phyloP scores from a whole-genome alignment of 2,113 vertebrate genomes.

The Pedionomus torquatus region DNA sequence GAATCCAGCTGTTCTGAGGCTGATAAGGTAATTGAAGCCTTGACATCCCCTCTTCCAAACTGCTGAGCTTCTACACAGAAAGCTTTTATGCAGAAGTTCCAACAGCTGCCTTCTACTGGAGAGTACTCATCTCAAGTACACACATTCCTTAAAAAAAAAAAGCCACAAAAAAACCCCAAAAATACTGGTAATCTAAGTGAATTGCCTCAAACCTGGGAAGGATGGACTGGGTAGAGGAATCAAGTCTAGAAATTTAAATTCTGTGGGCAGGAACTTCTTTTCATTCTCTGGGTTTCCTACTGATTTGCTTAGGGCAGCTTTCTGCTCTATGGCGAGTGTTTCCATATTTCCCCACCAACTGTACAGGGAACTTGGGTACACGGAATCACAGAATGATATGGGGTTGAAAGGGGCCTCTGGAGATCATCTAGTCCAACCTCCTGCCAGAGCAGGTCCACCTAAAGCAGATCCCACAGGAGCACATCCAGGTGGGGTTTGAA shows the following conservation, averaged over 20 bases:
- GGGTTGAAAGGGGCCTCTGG: too few species aligned
- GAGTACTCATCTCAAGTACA: rapidly evolving
- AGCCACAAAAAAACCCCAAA: too few species aligned
- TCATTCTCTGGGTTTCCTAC: not conserved
- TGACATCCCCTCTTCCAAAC: not conserved
- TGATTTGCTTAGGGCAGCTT: not conserved
- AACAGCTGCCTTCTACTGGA: not conserved
- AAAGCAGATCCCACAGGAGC: too few species aligned
- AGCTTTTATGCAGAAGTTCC: not conserved
- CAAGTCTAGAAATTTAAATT: rapidly evolving
- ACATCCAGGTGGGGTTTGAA: too few species aligned
- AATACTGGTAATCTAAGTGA: rapidly evolving
- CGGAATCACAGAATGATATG: too few species aligned
- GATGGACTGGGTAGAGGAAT: not conserved
- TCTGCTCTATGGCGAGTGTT: rapidly evolving
- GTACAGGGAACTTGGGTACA: not conserved
- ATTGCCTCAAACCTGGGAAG: not conserved
- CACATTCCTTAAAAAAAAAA: not conserved
- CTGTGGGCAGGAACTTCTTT: not conserved
- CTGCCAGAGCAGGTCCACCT: too few species aligned
- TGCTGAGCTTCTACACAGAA: not conserved
- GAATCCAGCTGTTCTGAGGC: not conserved
- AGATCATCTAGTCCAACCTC: too few species aligned
- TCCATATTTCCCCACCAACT: not conserved
- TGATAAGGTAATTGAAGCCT: not conserved